phyloP scores from a whole-genome alignment of 2,113 vertebrate species.

The Cromileptes altivelis region DNA sequence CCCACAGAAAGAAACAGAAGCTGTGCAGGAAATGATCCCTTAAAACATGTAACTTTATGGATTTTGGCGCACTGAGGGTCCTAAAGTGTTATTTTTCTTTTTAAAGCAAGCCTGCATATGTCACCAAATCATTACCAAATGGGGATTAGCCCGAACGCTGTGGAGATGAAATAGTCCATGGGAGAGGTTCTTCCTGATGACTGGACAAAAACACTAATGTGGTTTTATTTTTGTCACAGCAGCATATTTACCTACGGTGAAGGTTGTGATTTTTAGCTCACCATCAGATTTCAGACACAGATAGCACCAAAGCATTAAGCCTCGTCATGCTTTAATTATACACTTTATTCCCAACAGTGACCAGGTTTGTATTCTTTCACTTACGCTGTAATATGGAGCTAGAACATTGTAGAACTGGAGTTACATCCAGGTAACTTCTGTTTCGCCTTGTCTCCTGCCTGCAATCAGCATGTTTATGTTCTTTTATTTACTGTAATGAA shows the following conservation, averaged over 20 bases:
- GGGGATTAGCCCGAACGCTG: not conserved
- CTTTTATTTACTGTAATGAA: not conserved
- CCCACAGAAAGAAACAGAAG: conserved; percentile 46
- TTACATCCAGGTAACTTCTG: not conserved
- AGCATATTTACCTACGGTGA: not conserved
- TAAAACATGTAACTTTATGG: conserved; percentile 8
- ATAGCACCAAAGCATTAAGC: not conserved
- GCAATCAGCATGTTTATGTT: not conserved
- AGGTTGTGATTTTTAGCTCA: not conserved
- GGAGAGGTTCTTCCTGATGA: conserved; percentile 14
- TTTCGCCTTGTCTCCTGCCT: not conserved
- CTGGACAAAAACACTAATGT: not conserved
- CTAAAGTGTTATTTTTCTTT: conserved; percentile 5
- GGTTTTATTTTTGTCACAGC: not conserved
- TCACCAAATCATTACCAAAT: conserved; percentile 31
- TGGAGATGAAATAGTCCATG: conserved; percentile 24
- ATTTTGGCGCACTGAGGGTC: conserved; percentile 5
- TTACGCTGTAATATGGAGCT: no score
- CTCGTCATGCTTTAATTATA: not conserved
- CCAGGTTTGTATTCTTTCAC: no score
- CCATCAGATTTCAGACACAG: not conserved
- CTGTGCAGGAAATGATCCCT: conserved; percentile 36
- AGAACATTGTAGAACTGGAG: no score
- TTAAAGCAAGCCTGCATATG: conserved; percentile 39
- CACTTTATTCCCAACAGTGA: not conserved